These are phyloP conservation scores for Phrynocephalus forsythii DNA, from an alignment of 2,797 vertebrate species.

Conservation along the genomic window DNA sequence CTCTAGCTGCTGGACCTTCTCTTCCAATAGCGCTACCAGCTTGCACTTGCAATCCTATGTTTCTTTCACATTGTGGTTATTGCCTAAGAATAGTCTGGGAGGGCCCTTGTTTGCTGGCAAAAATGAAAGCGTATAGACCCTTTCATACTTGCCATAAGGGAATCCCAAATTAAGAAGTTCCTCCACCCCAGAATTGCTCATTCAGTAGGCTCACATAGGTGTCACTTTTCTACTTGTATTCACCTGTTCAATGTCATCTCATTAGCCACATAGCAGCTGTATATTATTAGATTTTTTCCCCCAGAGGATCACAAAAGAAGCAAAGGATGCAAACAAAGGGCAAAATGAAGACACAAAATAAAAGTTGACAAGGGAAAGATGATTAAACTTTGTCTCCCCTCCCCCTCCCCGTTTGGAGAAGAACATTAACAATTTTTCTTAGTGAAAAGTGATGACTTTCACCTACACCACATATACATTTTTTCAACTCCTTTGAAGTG, in stretches of 20 bases:
- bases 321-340: not conserved
- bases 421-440: not conserved
- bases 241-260: not conserved
- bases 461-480: not conserved
- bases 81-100: too few species aligned
- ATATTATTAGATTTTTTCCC: not conserved
- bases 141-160: not conserved
- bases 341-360: slow-evolving; percentile 7
- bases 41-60: too few species aligned
- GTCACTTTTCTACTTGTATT: not conserved
- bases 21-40: too few species aligned
- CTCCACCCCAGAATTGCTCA: not conserved
- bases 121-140: not conserved
- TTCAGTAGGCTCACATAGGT: not conserved
- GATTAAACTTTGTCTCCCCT: not conserved
- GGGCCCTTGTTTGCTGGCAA: not conserved
- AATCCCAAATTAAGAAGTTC: not conserved
- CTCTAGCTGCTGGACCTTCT: too few species aligned
- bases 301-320: not conserved
- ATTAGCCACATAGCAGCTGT: not conserved
- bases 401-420: not conserved
- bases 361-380: slow-evolving; percentile 12
- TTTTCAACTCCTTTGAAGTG: slow-evolving; percentile 13
- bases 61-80: too few species aligned
- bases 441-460: not conserved